Evolutionary conservation across 2,888 invertebrate species (phyloP).

Genomic region (Tenthredo scrophulariae): DNA sequence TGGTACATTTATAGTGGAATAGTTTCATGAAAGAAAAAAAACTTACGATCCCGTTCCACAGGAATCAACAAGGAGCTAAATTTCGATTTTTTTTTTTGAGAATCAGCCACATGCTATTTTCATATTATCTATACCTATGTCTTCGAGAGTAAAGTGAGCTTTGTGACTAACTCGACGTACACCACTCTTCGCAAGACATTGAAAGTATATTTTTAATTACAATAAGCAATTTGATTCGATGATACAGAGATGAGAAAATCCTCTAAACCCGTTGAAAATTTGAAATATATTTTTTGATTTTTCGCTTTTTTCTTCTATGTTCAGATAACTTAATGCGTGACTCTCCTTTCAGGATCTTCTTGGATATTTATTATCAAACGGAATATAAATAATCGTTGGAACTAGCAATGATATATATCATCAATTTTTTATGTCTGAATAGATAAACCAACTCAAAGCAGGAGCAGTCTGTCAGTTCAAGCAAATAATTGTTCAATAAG

Average conservation of each 20-base stretch:
- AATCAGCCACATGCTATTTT: not conserved
- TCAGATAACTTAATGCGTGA: too few relatives aligned
- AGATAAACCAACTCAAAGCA: not conserved
- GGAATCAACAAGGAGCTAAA: too few relatives aligned
- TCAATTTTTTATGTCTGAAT: not conserved
- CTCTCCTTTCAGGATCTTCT: not conserved
- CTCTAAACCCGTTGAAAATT: not conserved
- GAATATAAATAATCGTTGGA: not conserved
- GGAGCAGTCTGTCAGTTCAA: not conserved
- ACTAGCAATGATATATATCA: not conserved
- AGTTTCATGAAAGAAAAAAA: too few relatives aligned
- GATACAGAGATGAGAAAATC: not conserved
- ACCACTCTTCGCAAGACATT: not conserved
- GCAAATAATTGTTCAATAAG: not conserved
- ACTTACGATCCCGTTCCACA: too few relatives aligned
- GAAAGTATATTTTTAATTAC: not conserved
- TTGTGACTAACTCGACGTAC: not conserved
- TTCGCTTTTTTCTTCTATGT: too few relatives aligned
- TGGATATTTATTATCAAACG: not conserved
- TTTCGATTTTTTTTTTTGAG: too few relatives aligned
- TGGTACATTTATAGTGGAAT: too few relatives aligned
- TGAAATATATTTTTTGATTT: not conserved
- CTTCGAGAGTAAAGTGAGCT: not conserved
- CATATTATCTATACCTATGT: not conserved
- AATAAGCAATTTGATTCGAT: not conserved